These are phyloP conservation scores for Lithosia quadra DNA, from an alignment of 2,888 invertebrate genomes.

Conservation along the genomic window DNA sequence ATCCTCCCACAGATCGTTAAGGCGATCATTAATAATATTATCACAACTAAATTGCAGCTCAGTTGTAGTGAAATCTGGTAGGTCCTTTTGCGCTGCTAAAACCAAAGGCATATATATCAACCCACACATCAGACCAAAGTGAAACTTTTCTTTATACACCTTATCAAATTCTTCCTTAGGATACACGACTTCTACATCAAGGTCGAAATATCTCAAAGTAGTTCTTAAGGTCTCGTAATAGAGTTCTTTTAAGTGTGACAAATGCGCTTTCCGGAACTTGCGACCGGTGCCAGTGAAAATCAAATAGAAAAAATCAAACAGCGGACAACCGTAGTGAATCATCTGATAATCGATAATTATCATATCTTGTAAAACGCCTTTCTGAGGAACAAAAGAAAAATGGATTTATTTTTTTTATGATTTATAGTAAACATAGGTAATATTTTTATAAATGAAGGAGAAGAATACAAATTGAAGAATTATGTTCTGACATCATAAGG, in stretches of 20 bases:
- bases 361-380: conserved; percentile 56
- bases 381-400: conserved; percentile 45
- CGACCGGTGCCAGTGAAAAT: conserved; percentile 60
- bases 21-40: conserved; percentile 43
- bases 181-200: neutral
- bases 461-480: neutral
- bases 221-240: neutral
- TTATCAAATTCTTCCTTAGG: neutral
- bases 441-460: no score
- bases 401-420: neutral
- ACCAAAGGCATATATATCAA: conserved; percentile 46
- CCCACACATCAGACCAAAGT: neutral
- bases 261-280: conserved; percentile 15
- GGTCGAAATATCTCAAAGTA: neutral
- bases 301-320: conserved; percentile 63
- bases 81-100: conserved; percentile 53
- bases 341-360: conserved; percentile 66
- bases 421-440: neutral
- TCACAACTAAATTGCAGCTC: conserved; percentile 44
- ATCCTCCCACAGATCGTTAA: conserved; percentile 19
- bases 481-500: neutral
- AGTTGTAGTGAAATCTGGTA: conserved; percentile 31
- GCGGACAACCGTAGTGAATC: conserved; percentile 59
- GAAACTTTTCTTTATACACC: neutral
- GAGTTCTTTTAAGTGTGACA: no score